A percentile compares a stretch with the other conserved stretches of the same genome.
phyloP scores from a whole-genome alignment of 2,888 invertebrate species.

The Creontiades dilutus region DNA sequence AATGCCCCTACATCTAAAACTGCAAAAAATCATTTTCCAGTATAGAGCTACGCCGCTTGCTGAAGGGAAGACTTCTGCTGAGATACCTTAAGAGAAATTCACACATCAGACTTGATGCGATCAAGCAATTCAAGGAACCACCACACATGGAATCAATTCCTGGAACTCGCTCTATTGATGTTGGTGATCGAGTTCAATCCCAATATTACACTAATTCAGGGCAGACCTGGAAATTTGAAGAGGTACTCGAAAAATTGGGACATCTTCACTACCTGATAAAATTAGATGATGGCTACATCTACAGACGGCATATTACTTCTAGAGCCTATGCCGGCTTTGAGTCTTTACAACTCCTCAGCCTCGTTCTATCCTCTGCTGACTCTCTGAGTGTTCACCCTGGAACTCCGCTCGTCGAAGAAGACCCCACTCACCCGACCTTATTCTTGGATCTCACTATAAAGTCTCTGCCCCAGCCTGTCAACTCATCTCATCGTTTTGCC shows the following conservation, averaged over 20 bases:
- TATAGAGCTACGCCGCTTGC: conserved; percentile 46
- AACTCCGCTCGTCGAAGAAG: no score
- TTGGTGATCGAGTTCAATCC: conserved; percentile 62
- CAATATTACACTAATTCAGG: conserved; percentile 65
- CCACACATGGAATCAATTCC: neutral
- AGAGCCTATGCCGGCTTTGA: conserved; percentile 37
- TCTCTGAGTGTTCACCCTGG: no score
- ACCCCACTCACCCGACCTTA: no score
- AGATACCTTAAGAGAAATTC: conserved; percentile 40
- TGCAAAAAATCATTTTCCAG: neutral
- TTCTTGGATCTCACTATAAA: no score
- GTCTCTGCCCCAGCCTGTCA: no score
- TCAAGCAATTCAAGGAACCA: neutral
- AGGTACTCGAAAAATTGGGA: conserved; percentile 42
- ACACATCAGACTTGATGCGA: conserved; percentile 43
- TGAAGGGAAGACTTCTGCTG: conserved; percentile 29
- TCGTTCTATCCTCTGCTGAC: neutral
- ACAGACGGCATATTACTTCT: conserved; percentile 68
- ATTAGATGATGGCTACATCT: conserved; percentile 61
- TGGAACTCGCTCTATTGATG: neutral
- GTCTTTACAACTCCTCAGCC: neutral
- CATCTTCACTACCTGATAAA: conserved; percentile 61
- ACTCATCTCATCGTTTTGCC: no score
- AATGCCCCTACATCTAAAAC: neutral
- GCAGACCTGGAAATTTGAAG: conserved; percentile 62